Base-by-base conservation (phyloP, 2,113 vertebrate genomes). In the Thryonomys swinderianus region DNA sequence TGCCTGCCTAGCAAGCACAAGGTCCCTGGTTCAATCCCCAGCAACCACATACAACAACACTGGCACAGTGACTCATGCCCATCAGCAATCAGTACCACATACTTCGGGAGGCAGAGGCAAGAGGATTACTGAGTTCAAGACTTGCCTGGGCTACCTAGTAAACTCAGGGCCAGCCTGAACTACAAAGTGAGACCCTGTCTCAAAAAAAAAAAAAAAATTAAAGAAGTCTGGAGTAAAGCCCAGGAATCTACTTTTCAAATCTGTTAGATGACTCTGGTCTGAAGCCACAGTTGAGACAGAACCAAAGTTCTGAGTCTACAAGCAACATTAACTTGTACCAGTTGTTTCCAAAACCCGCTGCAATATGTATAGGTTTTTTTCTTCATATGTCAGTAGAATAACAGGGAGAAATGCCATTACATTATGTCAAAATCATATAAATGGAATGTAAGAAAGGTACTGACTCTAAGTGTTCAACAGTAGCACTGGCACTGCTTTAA, bases 401-500 rank as follows among this genome's bases (percentile, higher is more conserved):
- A 57, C 21, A 55, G 53, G 7, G 81, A 73, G 53, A 45, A 32
- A 59, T 0, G 85, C 23, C 59, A 7, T 11, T 42, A 14, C 48
- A 11, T 48, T 37, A 30, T 32, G 27, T 16, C 61, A 21, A 85
- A 51, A 32, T 0, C 16, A 78, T 14, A 34, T 78, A 78, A 51
- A 45, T 51, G 74, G 45, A 51, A 25, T 53, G 8, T 40, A 42
- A 32, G 4, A n/a, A 12, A 8, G 13, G 32, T 27, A 57, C 23
- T 45, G 81, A 27, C 57, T 53, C 12, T 8, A 37, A 34, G 16
- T 10, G 18, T 40, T 64, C 51, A 5, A 7, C 61, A 3, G 25
- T 0, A 3, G 62, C 20, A 64, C 0, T 0, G 23, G 5, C 62
- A n/a, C 17, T 48, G 1, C 14, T 30, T 37, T 17, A 51, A 55